Conservation (phyloP, 2,797 vertebrate species). For the Clarias laeviceps region DNA sequence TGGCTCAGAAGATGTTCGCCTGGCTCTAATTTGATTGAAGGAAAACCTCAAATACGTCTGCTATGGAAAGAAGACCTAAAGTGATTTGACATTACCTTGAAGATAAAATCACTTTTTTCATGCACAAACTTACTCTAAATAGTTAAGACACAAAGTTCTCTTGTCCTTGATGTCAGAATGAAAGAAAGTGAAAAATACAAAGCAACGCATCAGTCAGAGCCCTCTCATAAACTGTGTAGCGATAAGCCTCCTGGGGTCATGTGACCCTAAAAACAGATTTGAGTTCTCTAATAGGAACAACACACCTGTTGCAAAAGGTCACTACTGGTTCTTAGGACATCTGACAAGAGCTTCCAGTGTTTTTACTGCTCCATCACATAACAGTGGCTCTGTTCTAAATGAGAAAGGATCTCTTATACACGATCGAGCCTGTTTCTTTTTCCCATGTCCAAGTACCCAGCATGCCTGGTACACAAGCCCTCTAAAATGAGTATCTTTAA, state of each 20-base stretch:
- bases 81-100: slow-evolving; percentile 13
- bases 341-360: slow-evolving; percentile 45
- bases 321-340: slow-evolving; percentile 43
- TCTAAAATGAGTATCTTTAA: not conserved
- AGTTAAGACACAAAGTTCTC: slow-evolving; percentile 26
- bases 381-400: slow-evolving; percentile 41
- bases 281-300: slow-evolving; percentile 10
- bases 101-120: slow-evolving; percentile 13
- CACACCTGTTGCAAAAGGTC: slow-evolving; percentile 58
- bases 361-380: slow-evolving; percentile 39
- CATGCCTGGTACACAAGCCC: not conserved
- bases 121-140: slow-evolving; percentile 21
- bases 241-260: slow-evolving; percentile 57
- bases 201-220: slow-evolving; percentile 68
- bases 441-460: not conserved
- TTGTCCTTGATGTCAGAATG: slow-evolving; percentile 35
- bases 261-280: slow-evolving; percentile 41
- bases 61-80: slow-evolving; percentile 24
- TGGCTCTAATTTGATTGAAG: slow-evolving; percentile 23
- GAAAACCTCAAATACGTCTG: slow-evolving; percentile 2
- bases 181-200: slow-evolving; percentile 44
- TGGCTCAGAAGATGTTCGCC: slow-evolving; percentile 41
- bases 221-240: slow-evolving; percentile 63
- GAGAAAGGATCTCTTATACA: slow-evolving; percentile 29
- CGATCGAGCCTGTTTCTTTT: slow-evolving; percentile 3